These are phyloP conservation scores for Cryptoblepharus egeriae DNA, from an alignment of 2,797 vertebrate genomes.

Conservation along the genomic window DNA sequence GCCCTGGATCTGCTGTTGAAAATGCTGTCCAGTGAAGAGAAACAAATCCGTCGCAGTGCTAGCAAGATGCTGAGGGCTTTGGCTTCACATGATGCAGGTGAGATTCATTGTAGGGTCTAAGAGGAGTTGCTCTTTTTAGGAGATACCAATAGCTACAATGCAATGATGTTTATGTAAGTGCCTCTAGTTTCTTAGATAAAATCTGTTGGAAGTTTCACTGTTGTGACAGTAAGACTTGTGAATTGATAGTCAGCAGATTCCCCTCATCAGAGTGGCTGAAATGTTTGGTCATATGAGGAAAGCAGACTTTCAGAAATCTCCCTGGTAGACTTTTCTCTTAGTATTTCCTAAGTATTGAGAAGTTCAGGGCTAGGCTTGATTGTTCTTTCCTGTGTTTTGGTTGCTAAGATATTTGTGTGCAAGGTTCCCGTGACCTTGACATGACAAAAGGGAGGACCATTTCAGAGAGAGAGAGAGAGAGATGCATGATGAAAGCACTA, in stretches of 20 bases:
- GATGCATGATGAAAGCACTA: not conserved
- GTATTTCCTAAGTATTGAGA: not conserved
- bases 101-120: conserved; percentile 25
- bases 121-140: not conserved
- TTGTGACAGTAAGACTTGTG: not conserved
- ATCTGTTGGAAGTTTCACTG: not conserved
- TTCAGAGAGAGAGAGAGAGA: no score
- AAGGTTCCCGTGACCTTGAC: no score
- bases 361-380: not conserved
- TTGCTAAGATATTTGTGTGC: not conserved
- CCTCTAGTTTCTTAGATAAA: not conserved
- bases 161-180: not conserved
- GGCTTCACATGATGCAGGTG: conserved; percentile 91
- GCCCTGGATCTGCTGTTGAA: conserved; percentile 92
- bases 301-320: no score
- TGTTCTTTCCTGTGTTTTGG: not conserved
- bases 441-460: no score
- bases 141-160: not conserved
- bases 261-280: not conserved
- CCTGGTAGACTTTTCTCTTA: not conserved
- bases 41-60: conserved; percentile 87
- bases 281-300: not conserved
- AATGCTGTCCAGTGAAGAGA: conserved; percentile 90
- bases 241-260: not conserved
- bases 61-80: conserved; percentile 92